Conservation (phyloP, 2,113 vertebrate genomes). For the Labeo catla region DNA sequence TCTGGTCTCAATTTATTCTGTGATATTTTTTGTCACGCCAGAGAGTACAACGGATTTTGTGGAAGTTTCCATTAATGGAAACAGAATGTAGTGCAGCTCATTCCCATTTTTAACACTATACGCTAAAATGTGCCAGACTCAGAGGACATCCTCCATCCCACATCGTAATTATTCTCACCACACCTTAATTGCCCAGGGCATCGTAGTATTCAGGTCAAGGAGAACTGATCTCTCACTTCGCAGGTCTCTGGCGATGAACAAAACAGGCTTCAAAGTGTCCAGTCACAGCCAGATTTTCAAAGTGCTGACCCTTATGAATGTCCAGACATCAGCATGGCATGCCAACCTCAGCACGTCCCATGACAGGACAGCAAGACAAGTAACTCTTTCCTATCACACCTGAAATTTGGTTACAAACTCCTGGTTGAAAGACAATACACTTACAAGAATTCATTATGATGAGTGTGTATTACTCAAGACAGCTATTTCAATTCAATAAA, state of each 20-base stretch:
- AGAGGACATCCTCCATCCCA: constrained; percentile 39
- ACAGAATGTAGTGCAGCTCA: constrained; percentile 40
- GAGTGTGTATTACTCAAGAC: neutral
- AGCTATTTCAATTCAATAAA: neutral
- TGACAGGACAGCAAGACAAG: neutral
- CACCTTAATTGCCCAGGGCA: constrained; percentile 36
- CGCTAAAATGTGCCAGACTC: constrained; percentile 20
- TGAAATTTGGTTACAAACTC: neutral
- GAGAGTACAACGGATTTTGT: neutral
- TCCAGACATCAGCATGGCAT: neutral
- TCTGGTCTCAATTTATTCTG: neutral
- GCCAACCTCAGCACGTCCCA: neutral
- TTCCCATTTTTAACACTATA: constrained; percentile 47
- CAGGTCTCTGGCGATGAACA: neutral
- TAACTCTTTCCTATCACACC: neutral
- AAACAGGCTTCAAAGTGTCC: neutral
- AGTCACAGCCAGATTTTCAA: neutral
- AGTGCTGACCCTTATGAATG: constrained; percentile 18
- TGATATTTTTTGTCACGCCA: neutral
- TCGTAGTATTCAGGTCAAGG: constrained; percentile 54
- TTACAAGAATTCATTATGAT: neutral
- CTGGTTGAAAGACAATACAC: neutral
- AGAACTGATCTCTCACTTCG: constrained; percentile 47
- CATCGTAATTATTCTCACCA: constrained; percentile 34
- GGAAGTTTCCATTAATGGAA: constrained; percentile 35